A percentile compares a stretch with the other conserved stretches of the same genome.
Evolutionary conservation across 2,888 invertebrate genomes (phyloP).

Genomic region (Pterostichus madidus): DNA sequence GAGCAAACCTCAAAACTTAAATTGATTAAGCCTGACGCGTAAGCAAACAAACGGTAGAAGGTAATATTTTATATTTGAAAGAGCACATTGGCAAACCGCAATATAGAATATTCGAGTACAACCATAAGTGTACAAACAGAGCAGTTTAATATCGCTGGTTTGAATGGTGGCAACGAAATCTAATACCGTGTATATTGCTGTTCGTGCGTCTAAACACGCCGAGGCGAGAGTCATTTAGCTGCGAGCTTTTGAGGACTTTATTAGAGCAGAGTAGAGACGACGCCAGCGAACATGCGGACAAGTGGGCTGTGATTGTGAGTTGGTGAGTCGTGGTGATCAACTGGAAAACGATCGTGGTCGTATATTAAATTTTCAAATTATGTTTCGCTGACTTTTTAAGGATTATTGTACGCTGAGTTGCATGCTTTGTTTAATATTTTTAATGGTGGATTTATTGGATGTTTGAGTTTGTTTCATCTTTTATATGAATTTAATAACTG

Average conservation of each 20-base stretch:
- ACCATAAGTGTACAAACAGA: slow-evolving; percentile 63
- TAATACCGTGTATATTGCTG: slow-evolving; percentile 61
- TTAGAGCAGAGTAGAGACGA: slow-evolving; percentile 17
- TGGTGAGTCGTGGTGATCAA: slow-evolving; percentile 12
- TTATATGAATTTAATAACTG: not conserved
- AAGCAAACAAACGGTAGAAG: not conserved
- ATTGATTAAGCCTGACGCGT: no score
- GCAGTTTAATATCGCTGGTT: slow-evolving; percentile 57
- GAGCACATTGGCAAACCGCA: slow-evolving; percentile 10
- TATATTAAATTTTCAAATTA: slow-evolving; percentile 38
- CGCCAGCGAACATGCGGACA: slow-evolving; percentile 41
- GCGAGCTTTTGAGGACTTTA: slow-evolving; percentile 55
- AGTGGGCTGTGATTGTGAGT: slow-evolving; percentile 7
- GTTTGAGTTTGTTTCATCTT: not conserved
- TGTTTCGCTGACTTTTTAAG: slow-evolving; percentile 34
- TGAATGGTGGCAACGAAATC: slow-evolving; percentile 42
- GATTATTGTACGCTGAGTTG: slow-evolving; percentile 17
- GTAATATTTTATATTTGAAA: slow-evolving; percentile 31
- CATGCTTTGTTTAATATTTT: not conserved
- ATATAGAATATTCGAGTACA: slow-evolving; percentile 53
- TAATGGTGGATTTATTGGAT: not conserved
- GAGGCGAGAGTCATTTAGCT: slow-evolving; percentile 50
- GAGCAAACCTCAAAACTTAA: no score
- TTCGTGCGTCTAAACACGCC: slow-evolving; percentile 44
- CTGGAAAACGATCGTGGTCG: not conserved